Base-by-base conservation (phyloP, 2,888 invertebrate genomes). In the Andrena hattorfiana region DNA sequence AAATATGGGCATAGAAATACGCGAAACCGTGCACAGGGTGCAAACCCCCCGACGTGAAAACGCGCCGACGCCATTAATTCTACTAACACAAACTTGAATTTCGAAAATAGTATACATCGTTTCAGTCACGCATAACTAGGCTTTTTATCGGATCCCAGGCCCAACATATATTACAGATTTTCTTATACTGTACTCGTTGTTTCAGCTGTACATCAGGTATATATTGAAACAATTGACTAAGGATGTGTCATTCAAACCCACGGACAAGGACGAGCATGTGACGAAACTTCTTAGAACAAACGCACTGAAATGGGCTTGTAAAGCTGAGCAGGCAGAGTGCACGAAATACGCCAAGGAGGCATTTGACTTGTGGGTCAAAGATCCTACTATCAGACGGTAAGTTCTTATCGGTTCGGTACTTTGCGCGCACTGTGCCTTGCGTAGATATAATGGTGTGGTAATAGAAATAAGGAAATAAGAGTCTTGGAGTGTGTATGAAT, bases 301-400 rank as follows among this genome's bases (percentile, higher is more conserved):
- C 81, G 94, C 96, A 49, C 89, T 97, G 76, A 94, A 95, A 85
- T 96, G 96, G 94, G 96, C 96, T 20, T 97, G 97, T 92, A 95
- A 95, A 87, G 94, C 96, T 48, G 96, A 95, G 1, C 94, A 96
- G 56, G 84, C 92, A 0, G 95, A 95, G 2, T 97, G 97, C 89
- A 91, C 95, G 3, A 85, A 89, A 0, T 94, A 95, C 35, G 94
- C 95, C 0, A 91, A 92, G 16, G 75, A 84, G 5, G 8, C 49
- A 26, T 62, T 85, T 26, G 2, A 48, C 0, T 0, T 2, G 0
- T 89, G 85, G 85, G 0, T 81, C 2, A 4, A 10, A 0, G 1
- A 87, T 16, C 0, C 42, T 6, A 7, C 2, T 2, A 51, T 5
- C 2, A 26, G 7, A 32, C 0, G 6, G 86, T 85, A 71, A 64